Conservation (phyloP, 2,113 vertebrate species). For the Pandion haliaetus region DNA sequence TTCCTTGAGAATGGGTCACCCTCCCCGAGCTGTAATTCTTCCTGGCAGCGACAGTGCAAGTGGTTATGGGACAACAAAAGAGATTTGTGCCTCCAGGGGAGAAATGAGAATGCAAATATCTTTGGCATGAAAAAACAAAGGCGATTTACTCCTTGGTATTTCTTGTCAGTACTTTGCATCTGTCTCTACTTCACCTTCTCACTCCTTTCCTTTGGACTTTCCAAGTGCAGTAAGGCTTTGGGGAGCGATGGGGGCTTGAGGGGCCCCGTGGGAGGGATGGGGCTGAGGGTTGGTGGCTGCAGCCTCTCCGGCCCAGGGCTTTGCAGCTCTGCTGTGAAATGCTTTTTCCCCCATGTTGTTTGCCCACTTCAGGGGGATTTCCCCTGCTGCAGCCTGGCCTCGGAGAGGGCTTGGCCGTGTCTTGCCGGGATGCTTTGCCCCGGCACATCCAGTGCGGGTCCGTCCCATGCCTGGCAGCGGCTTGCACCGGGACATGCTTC, state of each 20-base stretch:
- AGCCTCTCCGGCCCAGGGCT: background rate
- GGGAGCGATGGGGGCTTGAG: background rate
- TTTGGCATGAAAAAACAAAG: constrained; percentile 22
- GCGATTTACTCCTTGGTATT: constrained; percentile 15
- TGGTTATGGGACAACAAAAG: constrained; percentile 22
- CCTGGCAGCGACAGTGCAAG: background rate
- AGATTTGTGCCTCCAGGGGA: constrained; percentile 41
- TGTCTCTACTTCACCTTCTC: constrained; percentile 21
- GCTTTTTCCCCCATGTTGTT: fast-evolving
- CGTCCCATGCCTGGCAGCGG: fast-evolving
- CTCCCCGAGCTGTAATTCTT: background rate
- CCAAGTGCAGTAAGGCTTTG: background rate
- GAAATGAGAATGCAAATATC: constrained; percentile 47
- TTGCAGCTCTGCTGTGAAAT: background rate
- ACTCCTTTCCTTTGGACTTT: background rate
- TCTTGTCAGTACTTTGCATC: constrained; percentile 12
- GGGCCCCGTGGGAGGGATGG: background rate
- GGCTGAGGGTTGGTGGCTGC: background rate
- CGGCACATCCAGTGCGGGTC: fast-evolving
- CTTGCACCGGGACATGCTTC: background rate
- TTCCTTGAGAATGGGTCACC: background rate
- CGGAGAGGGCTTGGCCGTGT: background rate
- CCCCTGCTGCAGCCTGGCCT: background rate
- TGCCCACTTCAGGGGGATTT: background rate
- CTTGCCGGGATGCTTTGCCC: background rate